Base-by-base conservation (phyloP, 1,140 invertebrate genomes). In the Eciton burchellii region DNA sequence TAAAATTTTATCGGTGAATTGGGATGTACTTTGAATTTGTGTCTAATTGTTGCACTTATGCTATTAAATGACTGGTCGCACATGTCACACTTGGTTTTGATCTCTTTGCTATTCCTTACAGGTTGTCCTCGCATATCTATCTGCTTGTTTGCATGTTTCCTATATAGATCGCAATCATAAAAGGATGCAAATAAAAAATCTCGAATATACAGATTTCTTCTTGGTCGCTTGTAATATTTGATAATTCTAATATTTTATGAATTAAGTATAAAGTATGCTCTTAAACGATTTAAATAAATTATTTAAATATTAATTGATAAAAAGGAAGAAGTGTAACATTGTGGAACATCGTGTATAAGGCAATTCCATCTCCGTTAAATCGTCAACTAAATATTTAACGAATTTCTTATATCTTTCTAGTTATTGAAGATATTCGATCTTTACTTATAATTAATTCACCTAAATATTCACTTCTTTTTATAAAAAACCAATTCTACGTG, bases 1-100 rank as follows among this genome's bases (percentile, higher is more conserved):
- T 95, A 96, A 91, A 96, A 95, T 90, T 96, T 96, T 1, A 94
- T 91, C 26, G 94, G 94, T 79, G 95, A 95, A 73, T 96, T 94
- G 14, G 95, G 95, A 91, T 96, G 96, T 59, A 95, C 93, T 89
- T 95, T 95, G 89, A 96, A 96, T 90, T 96, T 96, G 91, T 96
- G 96, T 81, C 95, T 95, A 81, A 96, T 96, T 1, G 96, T 96
- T 77, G 94, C 94, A 0, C 95, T 95, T 70, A 96, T 95, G 4
- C 94, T 95, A 16, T 94, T 94, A 88, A 96, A 96, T 59, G 93
- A 88, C 90, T 95, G 94, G 16, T 91, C 90, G 89, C 95, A 96
- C 57, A 95, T 94, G 91, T 96, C 96, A 88, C 96, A 96, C 54
- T 89, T 29, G 16, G 89, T 89, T 59, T 89, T 84, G 35, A 41